A percentile compares a stretch with the other conserved stretches of the same genome.
These are phyloP conservation scores for Loripinus fragilis DNA, from an alignment of 2,888 invertebrate genomes.

Conservation along the genomic window DNA sequence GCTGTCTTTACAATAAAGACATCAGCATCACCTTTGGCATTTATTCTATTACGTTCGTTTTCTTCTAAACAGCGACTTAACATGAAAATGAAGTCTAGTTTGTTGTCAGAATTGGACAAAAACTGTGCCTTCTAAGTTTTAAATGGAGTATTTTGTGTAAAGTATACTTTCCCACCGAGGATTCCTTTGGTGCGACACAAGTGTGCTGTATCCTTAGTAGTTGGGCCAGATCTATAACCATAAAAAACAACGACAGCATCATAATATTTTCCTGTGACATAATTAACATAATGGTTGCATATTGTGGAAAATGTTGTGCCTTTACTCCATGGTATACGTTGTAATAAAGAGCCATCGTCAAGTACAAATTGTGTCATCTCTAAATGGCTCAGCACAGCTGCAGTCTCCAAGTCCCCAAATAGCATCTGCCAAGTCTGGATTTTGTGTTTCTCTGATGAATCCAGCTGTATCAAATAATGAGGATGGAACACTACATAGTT, in stretches of 20 bases:
- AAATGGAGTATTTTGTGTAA: conserved; percentile 40
- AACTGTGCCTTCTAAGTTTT: conserved; percentile 56
- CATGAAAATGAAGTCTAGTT: conserved; percentile 62
- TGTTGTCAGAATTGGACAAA: conserved; percentile 59
- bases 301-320: conserved; percentile 37
- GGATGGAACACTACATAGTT: conserved; percentile 32
- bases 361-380: conserved; percentile 27
- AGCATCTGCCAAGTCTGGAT: conserved; percentile 34
- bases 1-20: conserved; percentile 62
- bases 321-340: conserved; percentile 48
- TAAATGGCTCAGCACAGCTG: conserved; percentile 27
- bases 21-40: conserved; percentile 68
- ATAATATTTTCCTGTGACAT: conserved; percentile 11
- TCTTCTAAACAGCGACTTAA: conserved; percentile 35
- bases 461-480: conserved; percentile 45
- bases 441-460: conserved; percentile 32
- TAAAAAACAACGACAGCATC: conserved; percentile 45
- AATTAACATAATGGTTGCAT: conserved; percentile 23
- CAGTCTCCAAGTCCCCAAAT: conserved; percentile 42
- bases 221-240: conserved; percentile 40
- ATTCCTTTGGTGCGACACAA: conserved; percentile 44
- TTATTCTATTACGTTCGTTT: conserved; percentile 29
- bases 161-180: conserved; percentile 38
- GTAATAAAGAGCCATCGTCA: conserved; percentile 50
- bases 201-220: conserved; percentile 53